phyloP scores from a whole-genome alignment of 53 echinoderm and acorn worm species.

The Antedon mediterranea region DNA sequence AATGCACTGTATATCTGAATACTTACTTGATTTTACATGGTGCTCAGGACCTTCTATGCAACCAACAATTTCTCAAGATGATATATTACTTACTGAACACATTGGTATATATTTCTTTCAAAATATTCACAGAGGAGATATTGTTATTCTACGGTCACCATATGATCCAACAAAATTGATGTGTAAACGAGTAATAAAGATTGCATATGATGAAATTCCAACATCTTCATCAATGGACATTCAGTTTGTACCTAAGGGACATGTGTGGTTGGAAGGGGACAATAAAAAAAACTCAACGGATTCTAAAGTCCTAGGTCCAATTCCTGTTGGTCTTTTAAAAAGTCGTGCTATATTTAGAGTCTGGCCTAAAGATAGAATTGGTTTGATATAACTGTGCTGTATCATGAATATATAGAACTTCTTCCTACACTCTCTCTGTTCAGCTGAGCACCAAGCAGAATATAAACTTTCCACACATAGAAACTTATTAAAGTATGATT shows the following conservation, averaged over 20 bases:
- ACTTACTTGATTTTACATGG: constrained; percentile 55
- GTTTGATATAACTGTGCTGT: too few species aligned
- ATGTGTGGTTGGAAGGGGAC: constrained; percentile 85
- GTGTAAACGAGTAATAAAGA: constrained; percentile 66
- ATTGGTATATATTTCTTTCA: constrained; percentile 48
- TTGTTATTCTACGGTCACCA: constrained; percentile 59
- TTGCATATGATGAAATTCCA: constrained; percentile 61
- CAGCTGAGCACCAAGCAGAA: too few species aligned
- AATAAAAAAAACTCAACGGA: constrained; percentile 66
- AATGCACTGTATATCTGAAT: constrained; percentile 55
- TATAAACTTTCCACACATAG: too few species aligned
- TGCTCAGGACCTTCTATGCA: constrained; percentile 84
- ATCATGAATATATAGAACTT: too few species aligned
- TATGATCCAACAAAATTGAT: constrained; percentile 46
- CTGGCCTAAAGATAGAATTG: constrained; percentile 3
- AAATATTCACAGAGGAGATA: constrained; percentile 61
- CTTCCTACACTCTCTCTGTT: too few species aligned
- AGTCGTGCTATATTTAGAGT: constrained; percentile 66
- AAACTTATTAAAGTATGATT: too few species aligned
- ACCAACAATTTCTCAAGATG: constrained; percentile 54
- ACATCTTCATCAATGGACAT: constrained; percentile 38
- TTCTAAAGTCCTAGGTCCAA: constrained; percentile 69
- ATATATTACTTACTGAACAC: constrained; percentile 72
- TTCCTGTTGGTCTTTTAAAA: constrained; percentile 62
- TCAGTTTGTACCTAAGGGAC: constrained; percentile 63